These are phyloP conservation scores for Listrodromus nycthemerus DNA, from an alignment of 2,888 invertebrate genomes.

Conservation along the genomic window DNA sequence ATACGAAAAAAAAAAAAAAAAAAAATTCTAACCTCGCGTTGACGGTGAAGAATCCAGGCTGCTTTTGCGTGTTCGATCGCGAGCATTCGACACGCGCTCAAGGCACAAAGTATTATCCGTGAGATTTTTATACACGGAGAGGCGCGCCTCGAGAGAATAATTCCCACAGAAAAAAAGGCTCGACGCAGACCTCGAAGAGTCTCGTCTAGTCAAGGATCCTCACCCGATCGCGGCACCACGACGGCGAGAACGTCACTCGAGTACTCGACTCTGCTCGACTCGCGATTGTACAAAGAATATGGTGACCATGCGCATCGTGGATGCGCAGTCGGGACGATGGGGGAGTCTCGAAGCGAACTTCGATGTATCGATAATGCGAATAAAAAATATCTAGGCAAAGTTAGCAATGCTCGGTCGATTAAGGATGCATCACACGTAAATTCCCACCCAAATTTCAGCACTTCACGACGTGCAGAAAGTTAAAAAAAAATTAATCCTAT, in stretches of 20 bases:
- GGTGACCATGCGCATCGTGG: background rate
- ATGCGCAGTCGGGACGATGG: background rate
- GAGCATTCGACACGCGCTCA: background rate
- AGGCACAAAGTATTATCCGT: constrained; percentile 3
- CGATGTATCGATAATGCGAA: constrained; percentile 61
- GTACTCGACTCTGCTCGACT: background rate
- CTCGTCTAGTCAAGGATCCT: constrained; percentile 50
- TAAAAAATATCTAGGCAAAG: constrained; percentile 34
- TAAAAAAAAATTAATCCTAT: too few species aligned
- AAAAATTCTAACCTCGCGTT: constrained; percentile 4
- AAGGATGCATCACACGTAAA: too few species aligned
- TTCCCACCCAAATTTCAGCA: too few species aligned
- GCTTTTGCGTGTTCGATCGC: constrained; percentile 30
- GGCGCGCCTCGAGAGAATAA: constrained; percentile 51
- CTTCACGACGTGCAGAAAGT: too few species aligned
- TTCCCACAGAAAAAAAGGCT: constrained; percentile 49
- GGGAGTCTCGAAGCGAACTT: constrained; percentile 18
- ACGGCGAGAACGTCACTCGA: constrained; percentile 3
- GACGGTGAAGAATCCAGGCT: constrained; percentile 54
- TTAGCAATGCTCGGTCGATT: too few species aligned
- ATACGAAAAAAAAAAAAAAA: background rate
- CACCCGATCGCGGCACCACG: constrained; percentile 3
- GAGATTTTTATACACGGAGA: constrained; percentile 24
- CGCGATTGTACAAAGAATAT: constrained; percentile 10
- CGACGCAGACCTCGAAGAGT: constrained; percentile 34